These are phyloP conservation scores for Ips nitidus DNA, from an alignment of 1,140 invertebrate genomes.

Conservation along the genomic window DNA sequence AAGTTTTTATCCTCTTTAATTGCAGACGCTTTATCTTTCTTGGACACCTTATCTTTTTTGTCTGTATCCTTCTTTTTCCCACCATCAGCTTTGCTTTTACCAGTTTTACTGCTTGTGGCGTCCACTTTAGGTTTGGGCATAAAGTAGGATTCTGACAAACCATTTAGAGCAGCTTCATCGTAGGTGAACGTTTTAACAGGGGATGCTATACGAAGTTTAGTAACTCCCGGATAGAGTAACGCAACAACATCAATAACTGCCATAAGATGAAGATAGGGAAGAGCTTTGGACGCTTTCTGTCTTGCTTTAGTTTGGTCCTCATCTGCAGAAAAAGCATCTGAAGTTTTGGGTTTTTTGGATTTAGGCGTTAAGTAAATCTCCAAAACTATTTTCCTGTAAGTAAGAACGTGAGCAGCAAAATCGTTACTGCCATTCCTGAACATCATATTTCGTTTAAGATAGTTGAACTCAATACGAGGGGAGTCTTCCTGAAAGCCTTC, in stretches of 20 bases:
- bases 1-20: conserved; percentile 32
- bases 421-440: conserved; percentile 26
- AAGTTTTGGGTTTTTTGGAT: conserved; percentile 15
- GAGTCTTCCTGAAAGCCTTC: conserved; percentile 25
- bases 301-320: neutral
- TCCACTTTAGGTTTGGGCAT: conserved; percentile 34
- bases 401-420: conserved; percentile 37
- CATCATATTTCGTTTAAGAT: conserved; percentile 41
- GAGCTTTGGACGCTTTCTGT: conserved; percentile 5
- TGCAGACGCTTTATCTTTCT: conserved; percentile 33
- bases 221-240: conserved; percentile 44
- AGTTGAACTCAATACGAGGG: conserved; percentile 40
- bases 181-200: conserved; percentile 43
- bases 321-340: conserved; percentile 16
- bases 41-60: conserved; percentile 28
- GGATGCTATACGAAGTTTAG: conserved; percentile 38
- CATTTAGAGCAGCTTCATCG: conserved; percentile 40
- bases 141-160: conserved; percentile 43
- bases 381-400: conserved; percentile 37
- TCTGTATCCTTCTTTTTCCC: conserved; percentile 31
- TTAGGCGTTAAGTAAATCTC: conserved; percentile 40
- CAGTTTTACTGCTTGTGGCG: neutral
- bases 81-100: conserved; percentile 23
- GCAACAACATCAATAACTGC: conserved; percentile 40
- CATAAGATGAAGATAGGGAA: conserved; percentile 43